phyloP scores from a whole-genome alignment of 2,797 vertebrate species.

The Megaceryle alcyon region DNA sequence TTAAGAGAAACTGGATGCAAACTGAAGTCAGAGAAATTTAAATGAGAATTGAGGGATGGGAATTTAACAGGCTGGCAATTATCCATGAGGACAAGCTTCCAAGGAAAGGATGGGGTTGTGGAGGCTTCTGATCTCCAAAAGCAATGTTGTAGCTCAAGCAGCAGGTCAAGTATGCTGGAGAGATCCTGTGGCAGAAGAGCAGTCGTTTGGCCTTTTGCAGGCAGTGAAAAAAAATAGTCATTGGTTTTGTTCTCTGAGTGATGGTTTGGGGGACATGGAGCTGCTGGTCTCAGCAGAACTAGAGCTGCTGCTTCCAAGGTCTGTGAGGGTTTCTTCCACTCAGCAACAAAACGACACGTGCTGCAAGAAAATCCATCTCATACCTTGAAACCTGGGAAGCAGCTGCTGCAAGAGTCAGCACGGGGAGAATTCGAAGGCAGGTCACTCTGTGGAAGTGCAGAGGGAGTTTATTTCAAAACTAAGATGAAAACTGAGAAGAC shows the following conservation, averaged over 20 bases:
- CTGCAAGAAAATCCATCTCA: background rate
- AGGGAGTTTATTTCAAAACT: background rate
- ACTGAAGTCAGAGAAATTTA: background rate
- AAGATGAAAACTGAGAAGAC: background rate
- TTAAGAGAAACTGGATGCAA: background rate
- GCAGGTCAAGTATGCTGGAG: background rate
- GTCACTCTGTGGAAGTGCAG: background rate
- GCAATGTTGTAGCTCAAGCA: background rate
- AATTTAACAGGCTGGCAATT: background rate
- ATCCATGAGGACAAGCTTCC: background rate
- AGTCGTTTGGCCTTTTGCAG: background rate
- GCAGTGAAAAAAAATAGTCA: background rate
- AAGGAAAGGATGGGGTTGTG: background rate
- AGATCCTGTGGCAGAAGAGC: background rate
- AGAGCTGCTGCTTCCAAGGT: background rate
- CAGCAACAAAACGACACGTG: background rate
- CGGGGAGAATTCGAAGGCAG: rapidly evolving
- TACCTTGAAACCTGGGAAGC: background rate
- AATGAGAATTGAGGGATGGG: rapidly evolving
- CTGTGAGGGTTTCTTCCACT: background rate
- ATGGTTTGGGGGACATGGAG: background rate
- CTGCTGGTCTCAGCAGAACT: background rate
- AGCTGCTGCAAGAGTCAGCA: background rate
- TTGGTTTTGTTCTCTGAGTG: background rate
- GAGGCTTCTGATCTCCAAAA: background rate